Conservation (phyloP, 92 coral and sea anemone species). For the Porites lobata region DNA sequence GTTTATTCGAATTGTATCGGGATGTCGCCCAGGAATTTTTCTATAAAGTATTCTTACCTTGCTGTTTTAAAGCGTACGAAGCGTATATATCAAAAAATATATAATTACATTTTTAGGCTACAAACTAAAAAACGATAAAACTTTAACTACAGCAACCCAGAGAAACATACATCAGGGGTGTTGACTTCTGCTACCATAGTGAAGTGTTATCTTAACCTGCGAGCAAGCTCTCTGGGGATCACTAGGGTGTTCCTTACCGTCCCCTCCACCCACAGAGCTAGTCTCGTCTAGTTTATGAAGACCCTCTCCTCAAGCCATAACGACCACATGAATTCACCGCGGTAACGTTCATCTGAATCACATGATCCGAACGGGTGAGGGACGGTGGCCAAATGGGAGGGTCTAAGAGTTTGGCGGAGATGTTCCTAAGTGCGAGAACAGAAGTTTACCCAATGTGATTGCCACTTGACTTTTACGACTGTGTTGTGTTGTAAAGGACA, state of each 20-base stretch:
- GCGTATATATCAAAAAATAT: background rate
- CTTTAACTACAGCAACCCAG: background rate
- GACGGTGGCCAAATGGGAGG: background rate
- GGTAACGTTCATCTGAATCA: background rate
- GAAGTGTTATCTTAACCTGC: too few relatives aligned
- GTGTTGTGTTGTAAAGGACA: too few relatives aligned
- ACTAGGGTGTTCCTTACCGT: too few relatives aligned
- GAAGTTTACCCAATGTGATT: too few relatives aligned
- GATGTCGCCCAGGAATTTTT: background rate
- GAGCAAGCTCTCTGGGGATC: too few relatives aligned
- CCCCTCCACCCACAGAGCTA: too few relatives aligned
- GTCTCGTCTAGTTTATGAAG: background rate
- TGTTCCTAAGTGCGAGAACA: too few relatives aligned
- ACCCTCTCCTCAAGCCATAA: background rate
- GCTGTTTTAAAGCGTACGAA: background rate
- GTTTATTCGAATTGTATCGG: too few relatives aligned
- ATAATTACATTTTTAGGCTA: background rate
- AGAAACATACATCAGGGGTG: background rate
- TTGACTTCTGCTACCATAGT: too few relatives aligned
- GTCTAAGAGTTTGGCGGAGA: background rate
- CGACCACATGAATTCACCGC: background rate
- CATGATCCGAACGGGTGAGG: background rate
- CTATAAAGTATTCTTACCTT: background rate
- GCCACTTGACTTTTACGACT: too few relatives aligned
- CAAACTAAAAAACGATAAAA: background rate